Percentiles rank a stretch among this genome's conserved stretches.
These are phyloP conservation scores for Pyrochroa serraticornis DNA, from an alignment of 2,888 invertebrate genomes.

Conservation along the genomic window DNA sequence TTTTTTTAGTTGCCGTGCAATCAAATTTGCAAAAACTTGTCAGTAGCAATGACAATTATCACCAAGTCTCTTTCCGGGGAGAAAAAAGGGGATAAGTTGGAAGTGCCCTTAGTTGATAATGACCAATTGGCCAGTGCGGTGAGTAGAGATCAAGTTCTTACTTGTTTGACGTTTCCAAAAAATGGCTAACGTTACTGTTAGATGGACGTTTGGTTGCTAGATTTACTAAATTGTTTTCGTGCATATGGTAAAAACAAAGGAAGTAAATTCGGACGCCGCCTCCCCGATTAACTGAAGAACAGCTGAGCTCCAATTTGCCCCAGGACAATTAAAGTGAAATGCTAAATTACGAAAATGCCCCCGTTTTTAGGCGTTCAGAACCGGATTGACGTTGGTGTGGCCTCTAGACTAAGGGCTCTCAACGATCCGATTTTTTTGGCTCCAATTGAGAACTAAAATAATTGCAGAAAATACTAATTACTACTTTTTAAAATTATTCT, in stretches of 20 bases:
- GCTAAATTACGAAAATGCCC: too few species aligned
- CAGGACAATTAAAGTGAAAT: too few species aligned
- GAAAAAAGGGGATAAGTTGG: constrained; percentile 72
- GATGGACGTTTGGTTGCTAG: background rate
- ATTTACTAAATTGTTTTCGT: background rate
- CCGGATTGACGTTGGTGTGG: too few species aligned
- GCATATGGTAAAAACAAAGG: background rate
- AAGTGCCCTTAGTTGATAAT: constrained; percentile 68
- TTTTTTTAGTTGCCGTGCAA: constrained; percentile 7
- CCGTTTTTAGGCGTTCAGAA: too few species aligned
- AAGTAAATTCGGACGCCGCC: too few species aligned
- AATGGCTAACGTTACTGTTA: constrained; percentile 12
- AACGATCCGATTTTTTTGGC: too few species aligned
- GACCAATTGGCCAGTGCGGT: constrained; percentile 56
- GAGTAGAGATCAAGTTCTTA: constrained; percentile 31
- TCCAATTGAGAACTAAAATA: too few species aligned
- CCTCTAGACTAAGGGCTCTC: too few species aligned
- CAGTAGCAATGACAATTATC: constrained; percentile 75
- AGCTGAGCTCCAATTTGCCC: too few species aligned
- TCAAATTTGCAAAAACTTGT: constrained; percentile 10
- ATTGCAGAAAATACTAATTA: too few species aligned
- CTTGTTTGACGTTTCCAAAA: constrained; percentile 16
- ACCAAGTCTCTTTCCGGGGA: constrained; percentile 75
- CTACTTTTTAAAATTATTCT: too few species aligned
- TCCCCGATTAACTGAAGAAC: too few species aligned